phyloP scores from a whole-genome alignment of 2,888 invertebrate species.

The Platypus cylindrus region DNA sequence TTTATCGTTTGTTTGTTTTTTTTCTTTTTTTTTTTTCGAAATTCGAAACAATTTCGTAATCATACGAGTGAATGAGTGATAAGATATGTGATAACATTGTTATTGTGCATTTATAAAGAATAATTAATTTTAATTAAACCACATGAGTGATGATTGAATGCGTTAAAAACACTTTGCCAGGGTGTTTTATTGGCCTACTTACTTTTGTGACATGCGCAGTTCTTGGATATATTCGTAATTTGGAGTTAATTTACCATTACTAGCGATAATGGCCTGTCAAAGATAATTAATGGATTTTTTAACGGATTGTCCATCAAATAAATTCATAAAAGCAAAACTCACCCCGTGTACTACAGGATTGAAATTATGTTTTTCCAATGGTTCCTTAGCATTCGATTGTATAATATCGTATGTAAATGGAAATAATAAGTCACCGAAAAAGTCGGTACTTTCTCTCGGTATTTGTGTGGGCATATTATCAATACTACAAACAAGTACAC shows the following conservation, averaged over 20 bases:
- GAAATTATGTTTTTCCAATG: slow-evolving; percentile 67
- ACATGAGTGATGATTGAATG: no score
- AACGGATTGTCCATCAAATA: neutral
- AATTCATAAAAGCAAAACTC: slow-evolving; percentile 23
- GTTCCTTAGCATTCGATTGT: slow-evolving; percentile 61
- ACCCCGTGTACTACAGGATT: slow-evolving; percentile 57
- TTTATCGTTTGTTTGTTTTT: neutral
- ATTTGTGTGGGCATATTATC: slow-evolving; percentile 99
- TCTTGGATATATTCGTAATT: slow-evolving; percentile 93
- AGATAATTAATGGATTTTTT: slow-evolving; percentile 10
- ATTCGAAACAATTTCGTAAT: neutral
- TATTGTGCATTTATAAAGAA: no score
- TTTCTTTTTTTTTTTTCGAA: neutral
- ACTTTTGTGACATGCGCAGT: slow-evolving; percentile 46
- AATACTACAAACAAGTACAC: slow-evolving; percentile 97
- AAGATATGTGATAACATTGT: no score
- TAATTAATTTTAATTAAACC: no score
- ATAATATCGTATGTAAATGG: slow-evolving; percentile 86
- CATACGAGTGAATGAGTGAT: neutral
- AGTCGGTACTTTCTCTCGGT: slow-evolving; percentile 93
- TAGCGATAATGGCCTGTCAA: slow-evolving; percentile 86
- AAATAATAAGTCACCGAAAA: slow-evolving; percentile 86
- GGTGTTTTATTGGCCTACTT: no score
- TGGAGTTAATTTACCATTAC: slow-evolving; percentile 84
- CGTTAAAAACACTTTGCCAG: no score